Base-by-base conservation (phyloP, 2,888 invertebrate genomes). In the Blomia tropicalis region DNA sequence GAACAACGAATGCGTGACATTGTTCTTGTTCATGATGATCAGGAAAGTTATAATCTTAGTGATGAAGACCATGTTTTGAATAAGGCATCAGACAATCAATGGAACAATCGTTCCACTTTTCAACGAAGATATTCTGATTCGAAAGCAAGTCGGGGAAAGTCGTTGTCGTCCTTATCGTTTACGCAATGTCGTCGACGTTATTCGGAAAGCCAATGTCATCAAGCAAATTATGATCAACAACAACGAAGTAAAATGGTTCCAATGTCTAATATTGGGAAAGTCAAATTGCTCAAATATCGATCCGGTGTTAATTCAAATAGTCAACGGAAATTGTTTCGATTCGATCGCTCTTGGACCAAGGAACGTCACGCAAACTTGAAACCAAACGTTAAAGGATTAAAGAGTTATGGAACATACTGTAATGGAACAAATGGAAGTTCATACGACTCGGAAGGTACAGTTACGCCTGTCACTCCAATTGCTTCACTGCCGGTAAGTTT, bases 401-500 rank as follows among this genome's bases (percentile, higher is more conserved):
- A 36, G 7, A 17, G 36, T 36, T 36, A 36, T 36, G 17, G 7
- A 7, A 11, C 7, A 11, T 36, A 36, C 36, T n/a, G n/a, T n/a
- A n/a, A n/a, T n/a, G 36, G 7, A 11, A 36, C 36, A 7, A 36
- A 36, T 17, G 36, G 30, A 2, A 56, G 56, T 44, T 62, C 58
- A 7, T 58, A 43, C 44, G 62, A 62, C 7, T 62, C 62, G 14
- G 62, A 62, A 25, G 62, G 58, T n/a, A 62, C 62, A 22, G 32
- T 62, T 30, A 58, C 62, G 17, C 62, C 62, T 1, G 51, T 43
- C 1, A 58, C 62, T 29, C 62, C 62, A 23, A 56, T 25, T 25
- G 43, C 58, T 19, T 58, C 61, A 11, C 32, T 58, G 19, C 62
- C 58, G 43, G 62, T 62, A 25, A 32, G 36, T 51, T 14, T 14